These are phyloP conservation scores for Chroicocephalus ridibundus DNA, from an alignment of 2,113 vertebrate genomes.

Conservation along the genomic window DNA sequence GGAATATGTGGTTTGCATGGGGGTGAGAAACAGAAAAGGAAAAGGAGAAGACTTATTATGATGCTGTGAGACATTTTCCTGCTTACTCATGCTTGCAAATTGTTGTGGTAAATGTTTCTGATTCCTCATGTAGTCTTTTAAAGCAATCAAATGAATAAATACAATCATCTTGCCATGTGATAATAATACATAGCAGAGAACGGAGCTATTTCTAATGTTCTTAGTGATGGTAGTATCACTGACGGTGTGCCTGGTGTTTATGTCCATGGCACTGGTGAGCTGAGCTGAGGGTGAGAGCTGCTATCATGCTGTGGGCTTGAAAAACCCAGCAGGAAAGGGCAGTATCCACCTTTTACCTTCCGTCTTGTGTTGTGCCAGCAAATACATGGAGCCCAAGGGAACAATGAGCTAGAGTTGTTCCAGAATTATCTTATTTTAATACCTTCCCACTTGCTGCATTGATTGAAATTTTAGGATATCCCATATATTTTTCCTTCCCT, in stretches of 20 bases:
- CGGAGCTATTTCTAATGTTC: background rate
- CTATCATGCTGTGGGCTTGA: background rate
- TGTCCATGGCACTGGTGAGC: background rate
- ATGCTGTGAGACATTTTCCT: background rate
- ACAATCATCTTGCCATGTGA: background rate
- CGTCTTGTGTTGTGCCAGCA: background rate
- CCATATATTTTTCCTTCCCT: background rate
- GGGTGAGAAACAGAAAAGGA: background rate
- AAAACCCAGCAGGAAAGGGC: background rate
- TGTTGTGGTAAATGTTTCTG: background rate
- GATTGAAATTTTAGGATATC: background rate
- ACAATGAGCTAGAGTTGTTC: background rate
- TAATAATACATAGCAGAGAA: background rate
- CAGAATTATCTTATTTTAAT: background rate
- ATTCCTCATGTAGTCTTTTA: background rate
- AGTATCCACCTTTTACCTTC: background rate
- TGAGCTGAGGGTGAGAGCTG: background rate
- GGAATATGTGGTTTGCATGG: constrained; percentile 43
- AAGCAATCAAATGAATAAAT: background rate
- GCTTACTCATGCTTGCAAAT: background rate
- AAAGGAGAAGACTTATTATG: background rate
- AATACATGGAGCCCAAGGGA: background rate
- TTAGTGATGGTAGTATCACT: background rate
- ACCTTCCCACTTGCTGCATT: background rate
- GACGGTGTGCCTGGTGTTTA: background rate